Base-by-base conservation (phyloP, 2,113 vertebrate species). In the Sialia sialis region DNA sequence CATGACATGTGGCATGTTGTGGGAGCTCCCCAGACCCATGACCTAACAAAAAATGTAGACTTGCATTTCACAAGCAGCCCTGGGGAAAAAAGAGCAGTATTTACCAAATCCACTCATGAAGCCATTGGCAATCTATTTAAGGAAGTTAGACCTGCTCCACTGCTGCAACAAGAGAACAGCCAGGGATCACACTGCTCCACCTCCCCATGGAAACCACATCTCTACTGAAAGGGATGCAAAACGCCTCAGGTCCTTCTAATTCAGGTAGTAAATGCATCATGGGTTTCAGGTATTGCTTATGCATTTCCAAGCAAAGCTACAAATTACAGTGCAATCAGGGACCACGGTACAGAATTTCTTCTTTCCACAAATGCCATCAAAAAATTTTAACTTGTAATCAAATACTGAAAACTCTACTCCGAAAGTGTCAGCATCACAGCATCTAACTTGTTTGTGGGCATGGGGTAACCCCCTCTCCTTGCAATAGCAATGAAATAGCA, bases 1-100 rank as follows among this genome's bases (percentile, higher is more conserved):
- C 9, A 64, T 3, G 6, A 10, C 6, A 4, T 4, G 5, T 25
- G 54, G 25, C 27, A 55, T n/a, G 14, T 13, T 2, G 1, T 23
- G 20, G 16, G 25, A 16, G 43, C 19, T 58, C 17, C 22, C 38
- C 69, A 62, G 56, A 63, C 25, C 20, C 56, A 54, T 11, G 54
- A 63, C 63, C 39, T 56, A 76, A 56, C 1, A 4, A 68, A 76
- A 76, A 70, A 64, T 15, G 36, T 48, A 54, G 13, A 17, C 15
- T 49, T 79, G 39, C n/a, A 69, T 56, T 93, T 89, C 63, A 79
- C 25, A 84, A 63, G 63, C 29, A 64, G 36, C 21, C 26, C 26
- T 48, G 30, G 6, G 13, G 21, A 36, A 52, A 77, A 84, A 59
- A 46, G 32, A 80, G 21, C 13, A 51, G 44, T 1, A 1, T 58